Percentiles rank a stretch among this genome's conserved stretches.
These are phyloP conservation scores for Andrena chrysosceles DNA, from an alignment of 2,888 invertebrate species.

Conservation along the genomic window DNA sequence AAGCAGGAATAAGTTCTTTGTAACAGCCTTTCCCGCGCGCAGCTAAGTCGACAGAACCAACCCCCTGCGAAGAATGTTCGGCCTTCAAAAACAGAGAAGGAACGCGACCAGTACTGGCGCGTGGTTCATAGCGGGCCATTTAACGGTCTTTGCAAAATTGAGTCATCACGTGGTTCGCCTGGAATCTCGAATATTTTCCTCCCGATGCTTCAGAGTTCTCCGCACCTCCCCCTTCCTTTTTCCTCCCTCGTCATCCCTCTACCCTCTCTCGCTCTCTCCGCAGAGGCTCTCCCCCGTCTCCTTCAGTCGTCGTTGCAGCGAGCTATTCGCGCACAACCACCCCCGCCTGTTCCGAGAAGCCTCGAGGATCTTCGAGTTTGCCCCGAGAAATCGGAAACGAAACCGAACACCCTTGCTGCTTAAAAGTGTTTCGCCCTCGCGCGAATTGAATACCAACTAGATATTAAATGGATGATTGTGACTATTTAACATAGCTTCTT, in stretches of 20 bases:
- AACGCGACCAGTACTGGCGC: constrained; percentile 73
- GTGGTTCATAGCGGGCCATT: constrained; percentile 83
- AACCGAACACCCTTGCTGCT: not conserved
- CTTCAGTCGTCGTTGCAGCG: constrained; percentile 34
- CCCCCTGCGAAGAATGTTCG: constrained; percentile 81
- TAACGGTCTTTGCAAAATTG: constrained; percentile 85
- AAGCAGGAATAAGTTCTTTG: constrained; percentile 55
- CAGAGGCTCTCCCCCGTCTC: constrained; percentile 24
- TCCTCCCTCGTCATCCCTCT: constrained; percentile 37
- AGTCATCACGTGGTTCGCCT: constrained; percentile 85
- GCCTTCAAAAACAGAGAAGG: constrained; percentile 83
- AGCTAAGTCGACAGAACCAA: constrained; percentile 57
- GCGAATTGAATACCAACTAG: too few relatives aligned
- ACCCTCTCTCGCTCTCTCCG: constrained; percentile 19
- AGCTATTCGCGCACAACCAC: constrained; percentile 21
- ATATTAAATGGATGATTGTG: too few relatives aligned
- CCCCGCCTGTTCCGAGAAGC: constrained; percentile 20
- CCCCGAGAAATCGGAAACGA: constrained; percentile 19
- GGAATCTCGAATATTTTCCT: constrained; percentile 86
- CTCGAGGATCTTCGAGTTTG: constrained; percentile 18
- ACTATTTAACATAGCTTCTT: too few relatives aligned
- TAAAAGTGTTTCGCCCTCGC: not conserved
- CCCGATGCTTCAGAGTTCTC: constrained; percentile 84
- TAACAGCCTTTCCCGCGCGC: constrained; percentile 43
- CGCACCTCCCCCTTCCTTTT: constrained; percentile 30